Percentiles rank a stretch among this genome's conserved stretches.
These are phyloP conservation scores for Paralvinella palmiformis DNA, from an alignment of 1,140 invertebrate genomes.

Conservation along the genomic window DNA sequence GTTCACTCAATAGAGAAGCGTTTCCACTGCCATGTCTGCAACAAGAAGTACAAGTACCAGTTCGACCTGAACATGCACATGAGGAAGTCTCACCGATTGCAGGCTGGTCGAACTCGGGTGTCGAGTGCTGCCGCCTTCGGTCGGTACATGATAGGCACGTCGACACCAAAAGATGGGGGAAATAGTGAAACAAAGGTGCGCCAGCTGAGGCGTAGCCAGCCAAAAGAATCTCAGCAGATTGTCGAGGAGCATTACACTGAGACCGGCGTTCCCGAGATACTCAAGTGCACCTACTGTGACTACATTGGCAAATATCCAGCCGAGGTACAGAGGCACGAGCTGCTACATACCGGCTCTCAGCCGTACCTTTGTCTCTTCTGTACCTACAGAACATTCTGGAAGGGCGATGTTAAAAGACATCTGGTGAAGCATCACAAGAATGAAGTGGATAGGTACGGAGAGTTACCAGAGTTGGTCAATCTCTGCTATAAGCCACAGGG, in stretches of 20 bases:
- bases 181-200: not conserved
- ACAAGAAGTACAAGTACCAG: slow-evolving; percentile 50
- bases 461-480: not conserved
- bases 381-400: slow-evolving; percentile 48
- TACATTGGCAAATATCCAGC: slow-evolving; percentile 31
- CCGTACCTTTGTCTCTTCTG: slow-evolving; percentile 44
- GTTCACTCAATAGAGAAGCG: slow-evolving; percentile 56
- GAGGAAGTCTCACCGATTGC: slow-evolving; percentile 30
- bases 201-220: not conserved
- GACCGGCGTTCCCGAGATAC: not conserved
- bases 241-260: not conserved
- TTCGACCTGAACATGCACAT: slow-evolving; percentile 47
- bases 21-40: slow-evolving; percentile 46
- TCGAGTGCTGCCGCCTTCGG: slow-evolving; percentile 5
- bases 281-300: slow-evolving; percentile 19
- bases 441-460: slow-evolving; percentile 1
- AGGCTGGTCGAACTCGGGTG: not conserved
- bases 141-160: slow-evolving; percentile 13
- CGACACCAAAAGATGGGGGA: not conserved
- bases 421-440: slow-evolving; percentile 48
- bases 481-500: not conserved
- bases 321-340: slow-evolving; percentile 50
- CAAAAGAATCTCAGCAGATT: too few relatives aligned
- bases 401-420: slow-evolving; percentile 51
- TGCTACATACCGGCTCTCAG: slow-evolving; percentile 55